A percentile compares a stretch with the other conserved stretches of the same genome.
These are phyloP conservation scores for Platysternon megacephalum DNA, from an alignment of 2,113 vertebrate species.

Conservation along the genomic window DNA sequence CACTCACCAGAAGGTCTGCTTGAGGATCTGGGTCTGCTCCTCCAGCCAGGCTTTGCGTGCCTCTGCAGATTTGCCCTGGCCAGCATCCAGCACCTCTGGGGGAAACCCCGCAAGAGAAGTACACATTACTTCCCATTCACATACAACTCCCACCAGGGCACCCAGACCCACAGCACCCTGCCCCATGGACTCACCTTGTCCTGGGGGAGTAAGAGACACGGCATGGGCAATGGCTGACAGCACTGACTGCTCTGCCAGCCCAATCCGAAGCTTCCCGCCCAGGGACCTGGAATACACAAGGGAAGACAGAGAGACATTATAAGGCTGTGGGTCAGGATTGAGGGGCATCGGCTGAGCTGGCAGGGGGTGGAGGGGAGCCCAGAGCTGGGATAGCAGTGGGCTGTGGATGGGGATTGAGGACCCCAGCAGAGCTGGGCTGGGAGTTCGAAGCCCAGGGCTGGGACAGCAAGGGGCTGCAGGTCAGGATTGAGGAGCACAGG, in stretches of 20 bases:
- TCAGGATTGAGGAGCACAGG: not conserved
- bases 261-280: constrained; percentile 90
- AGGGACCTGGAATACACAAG: constrained; percentile 81
- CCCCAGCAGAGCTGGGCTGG: not conserved
- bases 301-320: not conserved
- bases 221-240: constrained; percentile 87
- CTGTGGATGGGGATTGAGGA: not conserved
- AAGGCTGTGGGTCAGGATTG: not conserved
- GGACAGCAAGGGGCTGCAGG: not conserved
- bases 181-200: constrained; percentile 81
- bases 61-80: constrained; percentile 86
- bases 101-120: constrained; percentile 78
- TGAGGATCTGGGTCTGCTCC: constrained; percentile 86
- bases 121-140: not conserved
- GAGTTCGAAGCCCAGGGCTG: not conserved
- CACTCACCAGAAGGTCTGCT: constrained; percentile 92
- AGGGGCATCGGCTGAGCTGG: not conserved
- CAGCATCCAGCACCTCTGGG: constrained; percentile 83
- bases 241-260: constrained; percentile 90
- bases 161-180: too few species aligned
- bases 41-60: constrained; percentile 87
- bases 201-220: constrained; percentile 87
- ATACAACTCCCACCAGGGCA: too few species aligned
- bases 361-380: too few species aligned
- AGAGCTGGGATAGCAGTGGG: not conserved